Evolutionary conservation across 1,140 invertebrate species (phyloP), one percentile per base, ranked within the genome.

Genomic region (Drosophila pandora): DNA sequence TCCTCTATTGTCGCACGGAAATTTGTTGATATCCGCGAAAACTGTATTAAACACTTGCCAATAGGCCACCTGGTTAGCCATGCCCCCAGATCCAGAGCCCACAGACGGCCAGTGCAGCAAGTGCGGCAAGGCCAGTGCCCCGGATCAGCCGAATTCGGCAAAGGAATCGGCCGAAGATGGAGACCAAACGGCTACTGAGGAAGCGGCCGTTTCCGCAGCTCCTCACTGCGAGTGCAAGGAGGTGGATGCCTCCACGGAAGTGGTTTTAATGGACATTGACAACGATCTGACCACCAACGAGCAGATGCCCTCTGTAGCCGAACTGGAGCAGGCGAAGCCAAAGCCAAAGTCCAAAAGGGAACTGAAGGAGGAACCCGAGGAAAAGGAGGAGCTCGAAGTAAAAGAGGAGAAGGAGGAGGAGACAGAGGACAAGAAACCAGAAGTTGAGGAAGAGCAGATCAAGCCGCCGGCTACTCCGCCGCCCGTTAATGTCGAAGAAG

Each of bases 261-360:
- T 59, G 37, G 49, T 54, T 17, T 41, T 47, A 13, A 72, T 76
- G 80, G 67, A 84, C 5, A 61, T 76, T 1, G 67, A 84, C 23
- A 53, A 64, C 22, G 76, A 84, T 56, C 22, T 83, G 48, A 84
- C 80, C 37, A 83, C 80, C 12, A 76, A 63, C 28, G 80, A 79
- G 45, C 43, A 25, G 8, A 73, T 73, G 70, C 67, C 70, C n/a
- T 76, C 76, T 2, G 2, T 73, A 6, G 62, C 64, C 28, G 76
- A 83, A 7, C 25, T 84, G 22, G 81, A 76, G 41, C 57, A 30
- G 2, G n/a, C 17, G 21, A 41, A 56, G 34, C 3, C 30, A 12
- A 61, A 69, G 8, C 0, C 22, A 1, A 55, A 49, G 37, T 21
- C 53, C 2, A 47, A 47, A 9, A 2, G 55, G 21, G 25, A 64